These are phyloP conservation scores for Cyrtonyx montezumae DNA, from an alignment of 2,113 vertebrate genomes.

Conservation along the genomic window DNA sequence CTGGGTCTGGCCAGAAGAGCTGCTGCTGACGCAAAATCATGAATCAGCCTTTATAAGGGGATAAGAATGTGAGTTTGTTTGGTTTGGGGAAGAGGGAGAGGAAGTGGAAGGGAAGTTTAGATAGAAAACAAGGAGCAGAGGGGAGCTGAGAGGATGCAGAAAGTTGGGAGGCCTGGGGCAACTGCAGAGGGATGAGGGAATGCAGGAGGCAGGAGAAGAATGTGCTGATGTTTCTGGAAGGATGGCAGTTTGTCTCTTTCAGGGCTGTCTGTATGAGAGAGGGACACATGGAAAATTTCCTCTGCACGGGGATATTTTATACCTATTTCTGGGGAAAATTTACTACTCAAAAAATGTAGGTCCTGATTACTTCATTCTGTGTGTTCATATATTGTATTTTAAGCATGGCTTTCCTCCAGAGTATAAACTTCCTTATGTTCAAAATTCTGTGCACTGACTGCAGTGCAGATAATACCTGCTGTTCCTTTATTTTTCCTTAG, in stretches of 20 bases:
- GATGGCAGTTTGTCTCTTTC: not conserved
- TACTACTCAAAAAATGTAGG: not conserved
- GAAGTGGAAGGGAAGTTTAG: not conserved
- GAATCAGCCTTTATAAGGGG: not conserved
- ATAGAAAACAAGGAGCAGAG: not conserved
- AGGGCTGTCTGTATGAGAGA: not conserved
- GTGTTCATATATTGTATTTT: not conserved
- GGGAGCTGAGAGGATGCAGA: not conserved
- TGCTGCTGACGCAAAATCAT: not conserved
- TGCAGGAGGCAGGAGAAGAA: not conserved
- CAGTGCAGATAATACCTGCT: not conserved
- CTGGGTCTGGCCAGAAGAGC: not conserved
- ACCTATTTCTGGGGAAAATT: not conserved
- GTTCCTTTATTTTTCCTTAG: not conserved
- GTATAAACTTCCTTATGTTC: not conserved
- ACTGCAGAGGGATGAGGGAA: not conserved
- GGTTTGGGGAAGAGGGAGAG: not conserved
- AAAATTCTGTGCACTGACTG: not conserved
- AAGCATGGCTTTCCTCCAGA: not conserved
- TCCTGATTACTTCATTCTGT: not conserved
- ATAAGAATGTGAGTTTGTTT: not conserved
- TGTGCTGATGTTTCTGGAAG: not conserved
- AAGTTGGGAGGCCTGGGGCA: not conserved
- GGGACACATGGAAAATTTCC: not conserved
- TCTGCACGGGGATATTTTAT: not conserved